phyloP scores from a whole-genome alignment of 2,113 vertebrate species.

The Erythrolamprus reginae region DNA sequence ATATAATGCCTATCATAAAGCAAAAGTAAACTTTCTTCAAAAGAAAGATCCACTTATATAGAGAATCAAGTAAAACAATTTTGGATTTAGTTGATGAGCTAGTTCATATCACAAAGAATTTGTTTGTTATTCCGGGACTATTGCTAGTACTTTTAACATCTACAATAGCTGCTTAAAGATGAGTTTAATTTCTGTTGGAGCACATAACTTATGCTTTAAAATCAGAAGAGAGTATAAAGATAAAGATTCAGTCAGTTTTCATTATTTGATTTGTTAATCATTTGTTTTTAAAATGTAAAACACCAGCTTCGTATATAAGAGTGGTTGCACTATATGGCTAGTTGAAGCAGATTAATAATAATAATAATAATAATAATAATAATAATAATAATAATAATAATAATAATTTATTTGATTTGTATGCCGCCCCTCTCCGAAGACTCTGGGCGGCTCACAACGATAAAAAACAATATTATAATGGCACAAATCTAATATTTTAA shows the following conservation, averaged over 20 bases:
- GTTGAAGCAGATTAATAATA: no score
- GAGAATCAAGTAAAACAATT: neutral
- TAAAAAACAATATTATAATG: no score
- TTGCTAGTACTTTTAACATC: neutral
- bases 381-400: no score
- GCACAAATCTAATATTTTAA: no score
- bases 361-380: no score
- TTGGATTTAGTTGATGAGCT: neutral
- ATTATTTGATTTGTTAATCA: neutral
- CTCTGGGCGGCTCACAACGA: no score
- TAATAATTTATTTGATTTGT: no score
- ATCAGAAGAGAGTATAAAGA: neutral
- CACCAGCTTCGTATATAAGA: neutral
- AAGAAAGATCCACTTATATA: neutral
- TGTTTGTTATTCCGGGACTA: neutral
- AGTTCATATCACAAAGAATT: neutral
- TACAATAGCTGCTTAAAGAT: neutral
- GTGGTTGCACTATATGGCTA: neutral
- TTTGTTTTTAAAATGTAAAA: neutral
- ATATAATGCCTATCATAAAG: slow-evolving; percentile 22
- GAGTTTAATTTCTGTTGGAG: neutral
- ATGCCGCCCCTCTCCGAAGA: no score
- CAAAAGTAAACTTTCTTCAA: slow-evolving; percentile 27
- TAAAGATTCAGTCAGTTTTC: neutral
- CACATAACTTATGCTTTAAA: neutral